Percentiles rank a stretch among this genome's conserved stretches.
Evolutionary conservation across 2,888 invertebrate genomes (phyloP).

Genomic region (Habroteleia sp.): DNA sequence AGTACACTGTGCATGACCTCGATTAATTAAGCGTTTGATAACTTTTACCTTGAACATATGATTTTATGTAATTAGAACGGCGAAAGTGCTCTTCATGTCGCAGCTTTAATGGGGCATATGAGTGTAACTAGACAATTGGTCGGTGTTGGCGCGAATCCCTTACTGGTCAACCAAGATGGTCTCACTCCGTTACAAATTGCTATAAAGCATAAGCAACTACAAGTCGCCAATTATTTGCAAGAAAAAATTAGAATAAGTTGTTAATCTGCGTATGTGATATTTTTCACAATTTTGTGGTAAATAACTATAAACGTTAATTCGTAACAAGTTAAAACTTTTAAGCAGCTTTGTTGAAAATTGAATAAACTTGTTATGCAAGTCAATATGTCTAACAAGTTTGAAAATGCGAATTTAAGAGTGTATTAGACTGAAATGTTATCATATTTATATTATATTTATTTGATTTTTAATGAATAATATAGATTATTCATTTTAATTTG

Average conservation of each 20-base stretch:
- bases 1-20: conserved; percentile 21
- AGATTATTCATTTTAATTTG: too few relatives aligned
- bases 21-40: conserved; percentile 41
- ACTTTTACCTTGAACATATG: conserved; percentile 41
- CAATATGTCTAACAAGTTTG: too few relatives aligned
- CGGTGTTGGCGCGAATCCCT: conserved; percentile 86
- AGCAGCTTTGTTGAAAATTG: too few relatives aligned
- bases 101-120: conserved; percentile 93
- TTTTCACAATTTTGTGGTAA: not conserved
- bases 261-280: conserved; percentile 27
- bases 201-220: conserved; percentile 81
- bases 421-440: too few relatives aligned
- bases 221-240: conserved; percentile 83
- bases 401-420: too few relatives aligned
- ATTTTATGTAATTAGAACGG: conserved; percentile 87
- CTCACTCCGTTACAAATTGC: conserved; percentile 87
- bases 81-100: conserved; percentile 94
- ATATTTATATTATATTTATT: too few relatives aligned
- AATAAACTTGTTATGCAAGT: too few relatives aligned
- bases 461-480: too few relatives aligned
- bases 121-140: conserved; percentile 89
- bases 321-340: not conserved
- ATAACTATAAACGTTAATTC: conserved; percentile 1
- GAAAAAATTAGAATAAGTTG: conserved; percentile 76
- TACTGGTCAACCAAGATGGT: conserved; percentile 87